A percentile compares a stretch with the other conserved stretches of the same genome.
Conservation (phyloP, 1,140 invertebrate species). For the Magallana angulata region DNA sequence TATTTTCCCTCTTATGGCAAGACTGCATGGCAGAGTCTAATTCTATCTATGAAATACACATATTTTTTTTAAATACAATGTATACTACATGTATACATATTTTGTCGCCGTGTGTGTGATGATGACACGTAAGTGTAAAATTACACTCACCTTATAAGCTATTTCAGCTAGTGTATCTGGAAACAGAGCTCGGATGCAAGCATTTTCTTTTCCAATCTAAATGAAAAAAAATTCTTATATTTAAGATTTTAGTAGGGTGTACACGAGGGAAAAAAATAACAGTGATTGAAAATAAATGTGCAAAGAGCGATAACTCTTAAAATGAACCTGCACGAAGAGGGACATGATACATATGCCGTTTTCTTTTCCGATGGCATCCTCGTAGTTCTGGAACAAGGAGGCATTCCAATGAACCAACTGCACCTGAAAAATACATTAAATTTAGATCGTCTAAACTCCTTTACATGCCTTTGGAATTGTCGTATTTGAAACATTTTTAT, state of each 20-base stretch:
- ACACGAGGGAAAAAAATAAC: no score
- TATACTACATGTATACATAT: no score
- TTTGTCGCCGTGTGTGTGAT: no score
- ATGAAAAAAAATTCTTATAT: neutral
- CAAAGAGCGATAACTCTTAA: neutral
- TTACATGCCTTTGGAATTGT: no score
- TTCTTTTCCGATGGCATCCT: slow-evolving; percentile 68
- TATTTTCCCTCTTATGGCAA: no score
- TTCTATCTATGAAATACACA: no score
- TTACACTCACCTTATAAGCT: slow-evolving; percentile 59
- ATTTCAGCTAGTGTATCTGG: slow-evolving; percentile 65
- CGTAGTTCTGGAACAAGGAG: slow-evolving; percentile 61
- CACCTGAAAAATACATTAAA: slow-evolving; percentile 53
- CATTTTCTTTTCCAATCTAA: slow-evolving; percentile 63
- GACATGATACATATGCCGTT: slow-evolving; percentile 66
- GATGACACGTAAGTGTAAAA: no score
- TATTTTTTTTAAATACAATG: no score
- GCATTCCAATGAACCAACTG: slow-evolving; percentile 74
- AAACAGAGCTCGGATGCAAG: slow-evolving; percentile 47
- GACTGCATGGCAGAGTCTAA: no score
- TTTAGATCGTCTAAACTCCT: no score
- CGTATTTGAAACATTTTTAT: no score
- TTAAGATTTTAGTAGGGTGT: neutral
- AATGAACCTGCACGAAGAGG: slow-evolving; percentile 69
- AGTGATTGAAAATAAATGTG: neutral